Percentiles rank a stretch among this genome's conserved stretches.
Conservation (phyloP, 2,113 vertebrate species). For the Oplegnathus fasciatus region DNA sequence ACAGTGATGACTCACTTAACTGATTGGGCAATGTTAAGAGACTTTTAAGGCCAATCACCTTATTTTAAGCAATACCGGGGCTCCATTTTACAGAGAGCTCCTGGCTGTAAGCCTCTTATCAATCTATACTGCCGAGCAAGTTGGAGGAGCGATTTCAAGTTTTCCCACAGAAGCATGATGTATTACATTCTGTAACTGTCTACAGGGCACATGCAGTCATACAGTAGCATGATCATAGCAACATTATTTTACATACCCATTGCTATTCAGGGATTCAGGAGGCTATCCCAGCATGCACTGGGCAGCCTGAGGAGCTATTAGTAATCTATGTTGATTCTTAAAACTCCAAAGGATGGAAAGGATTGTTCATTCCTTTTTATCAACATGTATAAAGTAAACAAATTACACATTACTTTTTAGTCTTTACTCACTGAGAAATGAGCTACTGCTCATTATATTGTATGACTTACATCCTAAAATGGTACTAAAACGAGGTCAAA, state of each 20-base stretch:
- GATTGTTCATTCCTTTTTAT: neutral
- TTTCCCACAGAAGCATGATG: neutral
- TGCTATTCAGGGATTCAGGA: constrained; percentile 1
- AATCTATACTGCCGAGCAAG: constrained; percentile 7
- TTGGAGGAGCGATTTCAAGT: neutral
- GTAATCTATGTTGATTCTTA: neutral
- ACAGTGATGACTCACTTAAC: constrained; percentile 21
- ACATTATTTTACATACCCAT: neutral
- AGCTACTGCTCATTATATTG: neutral
- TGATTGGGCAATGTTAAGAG: constrained; percentile 11
- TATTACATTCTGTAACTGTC: neutral
- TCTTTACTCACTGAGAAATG: too few relatives aligned
- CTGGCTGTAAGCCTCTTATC: constrained; percentile 34
- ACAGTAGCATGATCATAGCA: neutral
- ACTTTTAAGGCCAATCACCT: constrained; percentile 14
- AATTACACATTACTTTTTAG: neutral
- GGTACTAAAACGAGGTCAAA: neutral
- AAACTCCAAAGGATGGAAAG: neutral
- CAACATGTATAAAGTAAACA: neutral
- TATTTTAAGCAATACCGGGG: constrained; percentile 13
- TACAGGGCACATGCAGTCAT: neutral
- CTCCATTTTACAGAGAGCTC: constrained; percentile 9
- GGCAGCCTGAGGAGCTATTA: neutral
- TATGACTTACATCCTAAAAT: neutral
- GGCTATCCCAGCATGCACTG: constrained; percentile 9